These are phyloP conservation scores for Ceratina japonica DNA, from an alignment of 1,140 invertebrate genomes.

Conservation along the genomic window DNA sequence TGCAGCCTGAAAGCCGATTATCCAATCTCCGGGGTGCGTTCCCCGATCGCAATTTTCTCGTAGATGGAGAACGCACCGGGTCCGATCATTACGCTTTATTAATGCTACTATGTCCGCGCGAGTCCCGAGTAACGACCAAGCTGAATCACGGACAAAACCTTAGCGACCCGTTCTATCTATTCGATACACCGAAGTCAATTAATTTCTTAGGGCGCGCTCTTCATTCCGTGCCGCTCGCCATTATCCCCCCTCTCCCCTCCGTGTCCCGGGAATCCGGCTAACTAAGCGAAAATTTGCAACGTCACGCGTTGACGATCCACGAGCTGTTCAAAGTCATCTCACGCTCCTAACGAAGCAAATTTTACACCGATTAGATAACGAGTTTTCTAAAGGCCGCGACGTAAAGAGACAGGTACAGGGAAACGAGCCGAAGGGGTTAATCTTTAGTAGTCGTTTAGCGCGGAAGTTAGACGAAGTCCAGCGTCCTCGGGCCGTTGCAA, in stretches of 20 bases:
- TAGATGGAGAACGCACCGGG: not conserved
- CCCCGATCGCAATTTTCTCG: conserved; percentile 49
- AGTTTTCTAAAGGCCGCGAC: conserved; percentile 52
- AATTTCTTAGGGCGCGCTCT: conserved; percentile 25
- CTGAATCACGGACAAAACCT: conserved; percentile 33
- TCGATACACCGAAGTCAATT: conserved; percentile 24
- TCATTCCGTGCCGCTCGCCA: not conserved
- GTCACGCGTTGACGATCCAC: conserved; percentile 16
- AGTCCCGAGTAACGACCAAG: conserved; percentile 32
- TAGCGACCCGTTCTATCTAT: conserved; percentile 23
- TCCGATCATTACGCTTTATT: conserved; percentile 41
- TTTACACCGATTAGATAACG: conserved; percentile 19
- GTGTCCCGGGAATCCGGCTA: no score
- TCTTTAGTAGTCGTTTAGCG: conserved; percentile 59
- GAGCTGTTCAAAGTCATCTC: not conserved
- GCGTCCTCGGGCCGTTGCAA: conserved; percentile 21
- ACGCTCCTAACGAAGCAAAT: not conserved
- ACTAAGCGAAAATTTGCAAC: not conserved
- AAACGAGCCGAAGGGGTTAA: conserved; percentile 54
- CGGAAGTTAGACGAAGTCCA: conserved; percentile 60
- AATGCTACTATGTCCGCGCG: conserved; percentile 51
- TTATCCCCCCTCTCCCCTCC: not conserved
- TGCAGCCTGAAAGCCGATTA: conserved; percentile 53
- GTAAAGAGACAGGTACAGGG: conserved; percentile 39
- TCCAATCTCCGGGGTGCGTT: conserved; percentile 23